Base-by-base conservation (phyloP, 2,113 vertebrate genomes). In the Corydoras maculifer region DNA sequence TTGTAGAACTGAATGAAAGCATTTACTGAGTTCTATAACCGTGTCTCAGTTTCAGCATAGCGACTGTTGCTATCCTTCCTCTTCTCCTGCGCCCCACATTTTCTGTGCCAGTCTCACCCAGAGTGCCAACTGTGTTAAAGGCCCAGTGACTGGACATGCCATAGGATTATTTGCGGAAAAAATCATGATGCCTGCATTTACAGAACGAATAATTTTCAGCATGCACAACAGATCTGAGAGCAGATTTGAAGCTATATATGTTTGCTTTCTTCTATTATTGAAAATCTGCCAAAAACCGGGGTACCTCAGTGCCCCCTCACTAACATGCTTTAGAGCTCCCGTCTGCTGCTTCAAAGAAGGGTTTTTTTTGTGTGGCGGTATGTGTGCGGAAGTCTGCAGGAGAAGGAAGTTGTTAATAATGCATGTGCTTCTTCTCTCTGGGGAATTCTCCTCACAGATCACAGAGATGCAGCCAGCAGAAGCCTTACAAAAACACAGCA, bases 401-500 rank as follows among this genome's bases (percentile, higher is more conserved):
- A 81, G 83, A 84, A 83, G 79, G 82, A 80, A 69, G 70, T 4
- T 77, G 79, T 90, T 89, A 89, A 90, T 89, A 89, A 90, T 90
- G 85, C 85, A 89, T 90, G 88, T 87, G 84, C 59, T 79, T 79
- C 81, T 77, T 83, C 85, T 88, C 87, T 83, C 85, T 3, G 43
- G 87, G 84, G 88, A 86, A 75, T 69, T 77, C 73, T 83, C 84
- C 87, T 84, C 84, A 74, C 83, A 81, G 84, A 83, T 62, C 66
- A 84, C 77, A 78, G 79, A 83, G 85, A 83, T 30, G 76, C 75
- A 84, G 79, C 71, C 55, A 68, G 65, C 50, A 55, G 1, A 4
- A 68, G 64, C 58, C 31, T 9, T 61, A 32, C 59, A 68, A 31
- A 64, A 30, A 75, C 63, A 70, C 53, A 70, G 72, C 77, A 83